Conservation (phyloP, 2,797 vertebrate species). For the Karalla daura region DNA sequence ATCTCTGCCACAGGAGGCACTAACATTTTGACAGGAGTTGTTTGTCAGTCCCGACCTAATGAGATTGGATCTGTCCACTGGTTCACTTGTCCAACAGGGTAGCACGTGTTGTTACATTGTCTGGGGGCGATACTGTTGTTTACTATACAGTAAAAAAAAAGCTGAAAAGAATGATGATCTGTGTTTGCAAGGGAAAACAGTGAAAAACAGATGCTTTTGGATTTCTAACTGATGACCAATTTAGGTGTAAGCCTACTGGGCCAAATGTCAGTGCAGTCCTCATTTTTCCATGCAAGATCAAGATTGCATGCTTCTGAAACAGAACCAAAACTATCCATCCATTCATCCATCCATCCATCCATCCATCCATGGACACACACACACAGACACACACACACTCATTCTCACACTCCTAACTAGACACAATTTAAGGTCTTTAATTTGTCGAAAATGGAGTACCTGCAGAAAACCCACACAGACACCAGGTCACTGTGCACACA, state of each 20-base stretch:
- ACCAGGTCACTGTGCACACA: no score
- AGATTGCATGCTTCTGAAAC: background rate
- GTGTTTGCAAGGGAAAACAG: background rate
- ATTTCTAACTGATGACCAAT: background rate
- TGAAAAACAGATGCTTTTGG: no score
- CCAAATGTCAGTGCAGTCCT: no score
- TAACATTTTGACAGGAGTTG: conserved; percentile 76
- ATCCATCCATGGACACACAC: no score
- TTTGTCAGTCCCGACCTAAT: conserved; percentile 74
- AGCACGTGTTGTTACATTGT: conserved; percentile 29
- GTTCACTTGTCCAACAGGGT: conserved; percentile 48
- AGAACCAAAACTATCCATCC: no score
- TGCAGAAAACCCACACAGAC: no score
- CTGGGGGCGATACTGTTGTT: conserved; percentile 18
- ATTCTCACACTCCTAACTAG: no score
- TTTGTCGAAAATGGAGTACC: no score
- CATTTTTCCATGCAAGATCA: background rate
- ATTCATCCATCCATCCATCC: no score
- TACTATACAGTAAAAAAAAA: conserved; percentile 4
- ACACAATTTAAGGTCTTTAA: no score
- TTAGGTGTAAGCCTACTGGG: no score
- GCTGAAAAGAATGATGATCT: background rate
- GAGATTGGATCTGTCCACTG: conserved; percentile 61
- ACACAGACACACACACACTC: no score
- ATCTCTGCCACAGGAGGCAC: conserved; percentile 69